A percentile compares a stretch with the other conserved stretches of the same genome.
phyloP scores from a whole-genome alignment of 30 jellyfish, hydroid and myxozoan genomes.

The Mastigias papua region DNA sequence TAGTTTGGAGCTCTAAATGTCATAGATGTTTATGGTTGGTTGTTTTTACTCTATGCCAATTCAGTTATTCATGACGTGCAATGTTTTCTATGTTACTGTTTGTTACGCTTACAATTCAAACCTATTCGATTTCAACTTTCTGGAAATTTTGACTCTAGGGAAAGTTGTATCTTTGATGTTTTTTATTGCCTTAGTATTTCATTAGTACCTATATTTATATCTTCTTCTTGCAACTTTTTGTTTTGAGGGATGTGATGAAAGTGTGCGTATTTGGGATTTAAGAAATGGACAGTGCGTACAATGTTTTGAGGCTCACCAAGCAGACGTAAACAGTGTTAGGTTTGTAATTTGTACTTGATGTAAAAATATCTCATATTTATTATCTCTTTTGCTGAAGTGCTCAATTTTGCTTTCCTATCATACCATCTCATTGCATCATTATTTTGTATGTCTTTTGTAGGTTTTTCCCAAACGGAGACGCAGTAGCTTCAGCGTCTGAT shows the following conservation, averaged over 20 bases:
- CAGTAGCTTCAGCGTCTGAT: slow-evolving; percentile 95
- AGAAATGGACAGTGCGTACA: slow-evolving; percentile 97
- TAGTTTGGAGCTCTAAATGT: no score
- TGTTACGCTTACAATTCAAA: no score
- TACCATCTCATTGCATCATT: background rate
- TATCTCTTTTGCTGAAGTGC: no score
- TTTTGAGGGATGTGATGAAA: slow-evolving; percentile 78
- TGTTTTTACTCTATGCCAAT: no score
- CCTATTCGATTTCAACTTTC: no score
- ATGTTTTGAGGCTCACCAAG: slow-evolving; percentile 82
- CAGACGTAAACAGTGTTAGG: slow-evolving; percentile 94
- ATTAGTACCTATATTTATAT: background rate
- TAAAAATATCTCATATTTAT: no score
- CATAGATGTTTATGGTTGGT: no score
- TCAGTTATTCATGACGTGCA: no score
- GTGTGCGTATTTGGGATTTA: slow-evolving; percentile 96
- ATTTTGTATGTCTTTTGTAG: slow-evolving; percentile 26
- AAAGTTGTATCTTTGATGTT: background rate
- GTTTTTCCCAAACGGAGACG: slow-evolving; percentile 95
- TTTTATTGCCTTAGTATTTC: no score
- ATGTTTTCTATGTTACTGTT: no score
- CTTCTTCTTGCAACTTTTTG: background rate
- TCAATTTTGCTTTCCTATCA: background rate
- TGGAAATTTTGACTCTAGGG: no score
- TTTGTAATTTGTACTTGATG: no score